Conservation (phyloP, 2,888 invertebrate genomes). For the Ectropis crepuscularia region DNA sequence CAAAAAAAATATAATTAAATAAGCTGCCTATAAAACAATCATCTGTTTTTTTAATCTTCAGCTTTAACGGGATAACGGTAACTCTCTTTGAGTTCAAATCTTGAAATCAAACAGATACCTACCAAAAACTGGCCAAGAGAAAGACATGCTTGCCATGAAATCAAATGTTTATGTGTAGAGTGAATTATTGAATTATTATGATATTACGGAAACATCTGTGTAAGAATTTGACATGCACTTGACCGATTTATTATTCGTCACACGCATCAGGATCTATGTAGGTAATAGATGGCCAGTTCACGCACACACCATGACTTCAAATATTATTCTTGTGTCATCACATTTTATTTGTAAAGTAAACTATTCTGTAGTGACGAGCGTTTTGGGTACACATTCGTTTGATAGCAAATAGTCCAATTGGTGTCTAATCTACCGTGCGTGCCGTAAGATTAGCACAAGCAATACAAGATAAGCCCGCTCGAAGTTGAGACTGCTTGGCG, state of each 20-base stretch:
- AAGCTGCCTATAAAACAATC: too few relatives aligned
- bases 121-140: too few relatives aligned
- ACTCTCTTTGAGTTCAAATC: too few relatives aligned
- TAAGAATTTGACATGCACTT: too few relatives aligned
- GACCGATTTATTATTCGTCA: constrained; percentile 10
- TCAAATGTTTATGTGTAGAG: too few relatives aligned
- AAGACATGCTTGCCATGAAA: too few relatives aligned
- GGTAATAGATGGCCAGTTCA: constrained; percentile 19
- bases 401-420: constrained; percentile 31
- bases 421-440: constrained; percentile 41
- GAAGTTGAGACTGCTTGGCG: constrained; percentile 69
- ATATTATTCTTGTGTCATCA: constrained; percentile 7
- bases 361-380: neutral
- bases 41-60: too few relatives aligned
- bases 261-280: constrained; percentile 19
- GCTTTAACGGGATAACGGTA: too few relatives aligned
- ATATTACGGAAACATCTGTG: too few relatives aligned
- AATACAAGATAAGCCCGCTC: constrained; percentile 50
- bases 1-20: too few relatives aligned
- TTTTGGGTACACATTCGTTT: neutral
- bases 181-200: too few relatives aligned
- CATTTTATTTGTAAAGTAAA: neutral
- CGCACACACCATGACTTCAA: constrained; percentile 18
- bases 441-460: constrained; percentile 47
- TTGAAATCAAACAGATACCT: too few relatives aligned